Evolutionary conservation across 1,140 invertebrate genomes (phyloP), one percentile per base, ranked within the genome.

Genomic region (Eurosta solidaginis): DNA sequence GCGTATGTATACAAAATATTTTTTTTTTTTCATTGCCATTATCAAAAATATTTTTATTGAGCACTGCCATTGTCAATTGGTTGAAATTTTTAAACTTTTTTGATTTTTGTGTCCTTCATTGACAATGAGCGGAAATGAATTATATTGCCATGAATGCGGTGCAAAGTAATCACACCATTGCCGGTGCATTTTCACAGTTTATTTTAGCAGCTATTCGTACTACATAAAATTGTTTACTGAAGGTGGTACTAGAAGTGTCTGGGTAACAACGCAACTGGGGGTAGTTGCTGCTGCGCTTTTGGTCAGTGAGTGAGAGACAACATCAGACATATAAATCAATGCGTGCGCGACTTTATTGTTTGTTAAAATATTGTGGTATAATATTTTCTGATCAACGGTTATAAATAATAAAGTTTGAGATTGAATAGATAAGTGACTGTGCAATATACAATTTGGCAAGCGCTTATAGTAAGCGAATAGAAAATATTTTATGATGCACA

Each of bases 41-140:
- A n/a, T 47, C 17, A 17, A 10, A 44, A 27, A 33, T 50, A 52
- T 36, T 47, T 77, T 63, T 77, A 40, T 77, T 50, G 33, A 77
- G 36, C 29, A 49, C 25, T 50, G 17, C 22, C 47, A 47, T 50
- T 68, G 59, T 68, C 33, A 27, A 68, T 68, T 68, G 59, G 59
- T 40, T 14, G 49, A 4, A 42, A n/a, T 40, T 77, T 77, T 77
- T 17, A 27, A 54, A n/a, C n/a, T 29, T 77, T 77, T 63, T 77
- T 68, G 54, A 36, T 52, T 29, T 73, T 78, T 49, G 42, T n/a
- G n/a, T 40, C 44, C 59, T 50, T 47, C 75, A 75, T 42, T 77
- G 68, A 79, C 76, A 79, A 79, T 79, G 78, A 79, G 76, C 78
- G 78, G 78, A 79, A 79, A 79, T 79, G 63, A 79, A 77, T 79